A percentile compares a stretch with the other conserved stretches of the same genome.
Conservation (phyloP, 2,888 invertebrate genomes). For the Gymnoscelis rufifasciata region DNA sequence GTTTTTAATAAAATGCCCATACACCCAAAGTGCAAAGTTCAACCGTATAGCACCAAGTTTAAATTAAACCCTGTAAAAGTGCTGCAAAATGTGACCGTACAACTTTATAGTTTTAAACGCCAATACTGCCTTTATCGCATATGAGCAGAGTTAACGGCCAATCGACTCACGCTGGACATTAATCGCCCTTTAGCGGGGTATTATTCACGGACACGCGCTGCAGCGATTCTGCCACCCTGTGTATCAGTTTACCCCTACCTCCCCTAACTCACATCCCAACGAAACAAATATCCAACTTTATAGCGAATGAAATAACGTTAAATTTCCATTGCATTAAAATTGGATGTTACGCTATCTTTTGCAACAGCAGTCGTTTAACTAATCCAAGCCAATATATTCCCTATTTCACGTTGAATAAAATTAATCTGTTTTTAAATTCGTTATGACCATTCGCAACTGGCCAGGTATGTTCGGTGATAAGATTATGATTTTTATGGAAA, state of each 20-base stretch:
- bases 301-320: constrained; percentile 9
- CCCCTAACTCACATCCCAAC: constrained; percentile 23
- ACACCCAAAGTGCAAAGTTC: constrained; percentile 3
- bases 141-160: constrained; percentile 46
- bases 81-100: constrained; percentile 8
- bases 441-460: constrained; percentile 55
- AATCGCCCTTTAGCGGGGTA: constrained; percentile 74
- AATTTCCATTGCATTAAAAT: constrained; percentile 13
- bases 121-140: constrained; percentile 33
- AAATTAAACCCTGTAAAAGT: constrained; percentile 7
- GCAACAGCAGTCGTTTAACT: constrained; percentile 54
- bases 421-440: constrained; percentile 68
- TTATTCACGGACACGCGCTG: constrained; percentile 77
- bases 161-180: constrained; percentile 61
- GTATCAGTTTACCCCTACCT: constrained; percentile 44
- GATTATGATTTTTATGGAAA: constrained; percentile 28
- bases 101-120: constrained; percentile 25
- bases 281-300: constrained; percentile 32
- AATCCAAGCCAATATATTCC: constrained; percentile 75
- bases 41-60: background rate
- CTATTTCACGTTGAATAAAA: constrained; percentile 73
- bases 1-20: background rate
- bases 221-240: constrained; percentile 60
- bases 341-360: constrained; percentile 27
- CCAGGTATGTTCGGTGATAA: background rate